Conservation (phyloP, 2,797 vertebrate genomes). For the Erethizon dorsatum region DNA sequence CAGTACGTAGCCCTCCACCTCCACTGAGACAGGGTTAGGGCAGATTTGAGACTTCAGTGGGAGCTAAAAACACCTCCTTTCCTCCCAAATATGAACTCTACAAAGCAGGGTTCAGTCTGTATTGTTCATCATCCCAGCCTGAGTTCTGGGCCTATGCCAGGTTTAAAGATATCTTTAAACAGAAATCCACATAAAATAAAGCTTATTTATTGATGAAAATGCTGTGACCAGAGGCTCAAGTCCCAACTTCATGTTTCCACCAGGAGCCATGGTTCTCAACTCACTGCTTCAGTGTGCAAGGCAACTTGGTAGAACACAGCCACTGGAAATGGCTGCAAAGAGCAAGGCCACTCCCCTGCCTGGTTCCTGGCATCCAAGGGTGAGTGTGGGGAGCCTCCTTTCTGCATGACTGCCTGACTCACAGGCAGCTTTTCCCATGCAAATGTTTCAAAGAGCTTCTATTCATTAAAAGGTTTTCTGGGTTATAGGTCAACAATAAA, state of each 20-base stretch:
- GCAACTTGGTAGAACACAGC: background rate
- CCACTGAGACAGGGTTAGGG: background rate
- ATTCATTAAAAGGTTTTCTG: background rate
- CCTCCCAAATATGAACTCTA: background rate
- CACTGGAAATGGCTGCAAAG: background rate
- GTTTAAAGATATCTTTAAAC: background rate
- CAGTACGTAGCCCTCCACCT: background rate
- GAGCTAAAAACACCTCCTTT: background rate
- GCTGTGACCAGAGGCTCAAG: background rate
- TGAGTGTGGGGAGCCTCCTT: background rate
- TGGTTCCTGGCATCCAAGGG: background rate
- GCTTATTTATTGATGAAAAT: background rate
- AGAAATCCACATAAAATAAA: background rate
- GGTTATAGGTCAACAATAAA: background rate
- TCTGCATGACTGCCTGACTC: background rate
- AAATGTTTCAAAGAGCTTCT: conserved; percentile 27
- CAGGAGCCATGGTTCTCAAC: background rate
- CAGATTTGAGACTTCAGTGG: background rate
- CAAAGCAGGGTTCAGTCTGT: background rate
- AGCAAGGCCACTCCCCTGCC: background rate
- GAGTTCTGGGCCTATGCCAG: background rate
- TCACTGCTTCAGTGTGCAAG: background rate
- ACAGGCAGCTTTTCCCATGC: background rate
- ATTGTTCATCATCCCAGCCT: background rate
- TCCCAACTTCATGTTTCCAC: background rate